These are phyloP conservation scores for Alouatta palliata DNA, from an alignment of 2,113 vertebrate species.

Conservation along the genomic window DNA sequence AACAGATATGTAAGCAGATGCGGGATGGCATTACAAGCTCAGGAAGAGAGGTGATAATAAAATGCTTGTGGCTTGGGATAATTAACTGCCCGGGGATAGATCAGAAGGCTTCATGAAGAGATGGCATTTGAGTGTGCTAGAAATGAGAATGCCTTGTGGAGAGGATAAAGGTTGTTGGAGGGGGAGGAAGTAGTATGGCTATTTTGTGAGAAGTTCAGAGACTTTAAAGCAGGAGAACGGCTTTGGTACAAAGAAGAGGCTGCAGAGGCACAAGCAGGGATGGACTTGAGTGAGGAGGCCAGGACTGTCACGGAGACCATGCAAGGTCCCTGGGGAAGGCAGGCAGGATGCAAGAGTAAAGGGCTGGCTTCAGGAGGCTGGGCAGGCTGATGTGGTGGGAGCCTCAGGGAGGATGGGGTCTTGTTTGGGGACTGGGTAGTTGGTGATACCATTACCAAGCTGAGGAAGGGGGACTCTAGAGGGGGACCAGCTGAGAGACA, in stretches of 20 bases:
- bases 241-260: background rate
- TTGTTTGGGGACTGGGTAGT: background rate
- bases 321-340: background rate
- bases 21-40: accelerated
- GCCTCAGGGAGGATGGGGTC: background rate
- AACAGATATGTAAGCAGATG: background rate
- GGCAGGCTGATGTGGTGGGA: background rate
- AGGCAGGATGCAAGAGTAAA: background rate
- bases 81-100: background rate
- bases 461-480: accelerated
- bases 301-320: accelerated
- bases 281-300: background rate
- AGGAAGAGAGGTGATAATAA: background rate
- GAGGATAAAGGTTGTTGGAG: background rate
- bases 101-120: background rate
- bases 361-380: background rate
- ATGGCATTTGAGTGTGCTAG: background rate
- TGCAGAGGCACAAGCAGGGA: background rate
- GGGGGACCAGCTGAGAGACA: background rate
- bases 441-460: background rate
- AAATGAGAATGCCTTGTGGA: background rate
- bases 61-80: background rate
- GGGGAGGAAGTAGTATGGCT: background rate
- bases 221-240: background rate
- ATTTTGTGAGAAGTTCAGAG: background rate